A percentile compares a stretch with the other conserved stretches of the same genome.
Evolutionary conservation across 2,888 invertebrate species (phyloP).

Genomic region (Philereme vetulata): DNA sequence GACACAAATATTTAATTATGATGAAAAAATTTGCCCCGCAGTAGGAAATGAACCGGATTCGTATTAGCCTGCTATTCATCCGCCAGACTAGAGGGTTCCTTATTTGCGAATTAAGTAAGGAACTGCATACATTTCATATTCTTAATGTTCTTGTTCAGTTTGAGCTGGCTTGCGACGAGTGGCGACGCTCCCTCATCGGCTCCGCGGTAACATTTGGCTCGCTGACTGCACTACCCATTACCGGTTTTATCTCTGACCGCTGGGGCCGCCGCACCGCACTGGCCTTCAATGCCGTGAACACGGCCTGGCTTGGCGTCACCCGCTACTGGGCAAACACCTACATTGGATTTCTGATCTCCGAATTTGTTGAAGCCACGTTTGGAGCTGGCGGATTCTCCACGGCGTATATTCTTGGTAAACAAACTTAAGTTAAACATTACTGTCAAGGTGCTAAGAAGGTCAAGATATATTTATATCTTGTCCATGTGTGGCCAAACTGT

Average conservation of each 20-base stretch:
- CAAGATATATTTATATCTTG: background rate
- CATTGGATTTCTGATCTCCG: slow-evolving; percentile 85
- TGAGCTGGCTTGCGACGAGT: slow-evolving; percentile 85
- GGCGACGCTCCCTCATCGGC: slow-evolving; percentile 89
- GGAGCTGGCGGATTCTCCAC: slow-evolving; percentile 87
- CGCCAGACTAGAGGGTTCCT: no score
- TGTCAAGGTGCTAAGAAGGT: background rate
- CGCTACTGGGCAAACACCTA: slow-evolving; percentile 86
- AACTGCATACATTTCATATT: no score
- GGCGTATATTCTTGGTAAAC: slow-evolving; percentile 86
- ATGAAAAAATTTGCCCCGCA: no score
- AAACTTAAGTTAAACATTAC: background rate
- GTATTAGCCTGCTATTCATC: no score
- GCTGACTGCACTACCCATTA: slow-evolving; percentile 86
- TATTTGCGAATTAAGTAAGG: no score
- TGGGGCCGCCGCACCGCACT: slow-evolving; percentile 86
- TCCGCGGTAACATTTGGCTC: slow-evolving; percentile 88
- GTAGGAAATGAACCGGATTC: no score
- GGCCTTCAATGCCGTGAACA: slow-evolving; percentile 82
- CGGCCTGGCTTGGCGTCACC: slow-evolving; percentile 85
- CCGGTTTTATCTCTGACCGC: slow-evolving; percentile 88
- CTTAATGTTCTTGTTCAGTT: slow-evolving; percentile 67
- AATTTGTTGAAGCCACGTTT: slow-evolving; percentile 87
- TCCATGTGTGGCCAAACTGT: no score
- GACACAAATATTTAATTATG: no score